Evolutionary conservation across 2,113 vertebrate species (phyloP).

Genomic region (Tylochromis polylepis): DNA sequence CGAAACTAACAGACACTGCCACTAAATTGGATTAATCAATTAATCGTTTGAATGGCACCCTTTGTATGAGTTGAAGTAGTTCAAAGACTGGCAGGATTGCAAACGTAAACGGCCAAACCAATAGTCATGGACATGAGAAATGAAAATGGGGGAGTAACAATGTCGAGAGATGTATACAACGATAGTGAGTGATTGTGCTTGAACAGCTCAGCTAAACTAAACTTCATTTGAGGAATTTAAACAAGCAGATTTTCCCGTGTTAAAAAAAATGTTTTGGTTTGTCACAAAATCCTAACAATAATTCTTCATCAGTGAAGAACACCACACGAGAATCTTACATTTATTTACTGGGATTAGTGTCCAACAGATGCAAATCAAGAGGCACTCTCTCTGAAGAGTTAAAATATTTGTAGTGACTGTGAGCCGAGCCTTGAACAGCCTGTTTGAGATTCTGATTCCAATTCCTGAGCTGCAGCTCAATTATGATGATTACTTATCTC

Average conservation of each 20-base stretch:
- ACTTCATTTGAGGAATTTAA: not conserved
- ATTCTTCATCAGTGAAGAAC: not conserved
- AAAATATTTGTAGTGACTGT: not conserved
- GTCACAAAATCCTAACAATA: not conserved
- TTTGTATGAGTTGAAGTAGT: not conserved
- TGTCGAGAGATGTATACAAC: not conserved
- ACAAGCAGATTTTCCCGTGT: not conserved
- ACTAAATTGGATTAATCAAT: not conserved
- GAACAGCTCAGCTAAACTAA: not conserved
- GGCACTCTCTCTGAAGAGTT: not conserved
- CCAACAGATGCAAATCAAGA: not conserved
- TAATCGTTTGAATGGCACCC: not conserved
- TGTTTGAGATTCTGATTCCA: not conserved
- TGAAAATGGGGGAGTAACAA: not conserved
- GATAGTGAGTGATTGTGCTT: not conserved
- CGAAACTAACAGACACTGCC: not conserved
- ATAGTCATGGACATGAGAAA: not conserved
- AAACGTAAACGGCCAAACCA: not conserved
- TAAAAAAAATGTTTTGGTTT: not conserved
- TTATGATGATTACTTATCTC: slow-evolving; percentile 6
- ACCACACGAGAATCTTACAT: not conserved
- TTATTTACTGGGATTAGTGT: not conserved
- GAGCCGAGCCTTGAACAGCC: not conserved
- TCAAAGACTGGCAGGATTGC: not conserved
- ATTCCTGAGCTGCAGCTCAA: not conserved